Base-by-base conservation (phyloP, 1,140 invertebrate species). In the Procambarus virginalis region DNA sequence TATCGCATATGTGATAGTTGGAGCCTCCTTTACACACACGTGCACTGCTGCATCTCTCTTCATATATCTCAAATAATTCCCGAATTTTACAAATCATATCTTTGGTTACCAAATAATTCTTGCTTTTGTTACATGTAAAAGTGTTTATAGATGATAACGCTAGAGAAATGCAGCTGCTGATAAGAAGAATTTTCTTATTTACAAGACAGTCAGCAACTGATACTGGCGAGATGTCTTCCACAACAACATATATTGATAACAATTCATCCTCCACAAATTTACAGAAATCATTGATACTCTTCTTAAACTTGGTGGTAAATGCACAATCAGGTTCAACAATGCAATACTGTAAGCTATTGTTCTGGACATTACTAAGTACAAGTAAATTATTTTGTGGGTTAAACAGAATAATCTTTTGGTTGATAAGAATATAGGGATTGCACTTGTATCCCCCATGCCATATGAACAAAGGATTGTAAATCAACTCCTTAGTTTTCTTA, bases 121-220 rank as follows among this genome's bases (percentile, higher is more conserved):
- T 17, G 34, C 20, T 34, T 14, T 45, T 45, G 51, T 34, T 60
- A 60, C 79, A 55, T 12, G n/a, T 60, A 14, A 81, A 60, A 22
- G 34, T 60, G 48, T 60, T 48, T 81, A 81, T 60, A 45, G 79
- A 58, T 14, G 79, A 10, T 81, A 81, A 22, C 60, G 79, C 55
- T 60, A 81, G 51, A 60, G 17, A 9, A n/a, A 60, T 3, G 55
- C 55, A 34, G 12, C 34, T 81, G 9, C n/a, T 81, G n/a, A 81
- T 8, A 14, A 81, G 79, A 34, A 81, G 55, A 45, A 81, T 34
- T 12, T 81, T 81, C 12, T 60, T 60, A 10, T 58, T 60, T 9
- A 81, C 51, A 81, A 60, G 0, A 49, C 10, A 45, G 14, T 20
- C 78, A 10, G 3, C 4, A 81, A 10, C 20, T 34, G 9, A 14